Conservation (phyloP, 2,113 vertebrate species). For the Peromyscus maniculatus region DNA sequence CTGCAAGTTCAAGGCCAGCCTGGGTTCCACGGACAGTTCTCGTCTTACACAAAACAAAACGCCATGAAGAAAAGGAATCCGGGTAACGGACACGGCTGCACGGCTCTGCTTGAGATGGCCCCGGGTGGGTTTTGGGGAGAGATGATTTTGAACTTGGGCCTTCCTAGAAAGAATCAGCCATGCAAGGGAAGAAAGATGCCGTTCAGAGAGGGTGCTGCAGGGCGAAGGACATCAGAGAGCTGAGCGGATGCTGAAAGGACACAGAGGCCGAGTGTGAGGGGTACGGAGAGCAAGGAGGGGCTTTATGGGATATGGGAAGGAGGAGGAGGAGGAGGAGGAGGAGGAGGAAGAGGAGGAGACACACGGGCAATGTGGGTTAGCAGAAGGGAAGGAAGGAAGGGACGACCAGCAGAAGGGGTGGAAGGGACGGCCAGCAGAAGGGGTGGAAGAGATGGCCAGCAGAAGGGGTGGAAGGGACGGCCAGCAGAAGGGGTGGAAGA, state of each 20-base stretch:
- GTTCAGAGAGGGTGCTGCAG: not conserved
- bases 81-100: not conserved
- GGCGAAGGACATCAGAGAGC: not conserved
- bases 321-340: not conserved
- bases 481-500: too few species aligned
- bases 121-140: not conserved
- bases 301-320: not conserved
- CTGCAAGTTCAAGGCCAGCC: not conserved
- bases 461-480: too few species aligned
- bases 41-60: not conserved
- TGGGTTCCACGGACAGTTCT: not conserved
- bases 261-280: not conserved
- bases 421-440: too few species aligned
- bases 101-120: not conserved
- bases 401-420: too few species aligned
- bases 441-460: too few species aligned
- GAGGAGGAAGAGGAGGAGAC: not conserved
- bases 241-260: not conserved
- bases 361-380: fast-evolving
- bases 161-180: not conserved
- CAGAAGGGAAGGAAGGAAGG: too few species aligned
- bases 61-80: not conserved
- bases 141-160: not conserved
- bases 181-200: not conserved
- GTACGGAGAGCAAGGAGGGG: not conserved